These are phyloP conservation scores for Rhynchophorus ferrugineus DNA, from an alignment of 1,140 invertebrate genomes.

Conservation along the genomic window DNA sequence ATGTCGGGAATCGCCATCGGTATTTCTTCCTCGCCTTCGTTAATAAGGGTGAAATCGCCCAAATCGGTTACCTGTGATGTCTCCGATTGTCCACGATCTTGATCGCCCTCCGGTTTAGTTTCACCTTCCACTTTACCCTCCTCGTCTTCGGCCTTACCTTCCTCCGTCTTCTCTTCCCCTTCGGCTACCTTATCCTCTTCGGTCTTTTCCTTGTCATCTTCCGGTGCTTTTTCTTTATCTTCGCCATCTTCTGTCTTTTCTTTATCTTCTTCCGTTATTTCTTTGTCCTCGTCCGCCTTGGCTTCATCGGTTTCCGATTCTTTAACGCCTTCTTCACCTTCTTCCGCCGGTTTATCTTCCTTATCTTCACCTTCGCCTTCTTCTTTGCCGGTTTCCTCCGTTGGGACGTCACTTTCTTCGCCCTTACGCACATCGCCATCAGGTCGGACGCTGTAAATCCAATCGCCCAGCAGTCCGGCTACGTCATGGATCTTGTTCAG, in stretches of 20 bases:
- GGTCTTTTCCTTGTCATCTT: conserved; percentile 1
- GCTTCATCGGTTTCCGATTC: conserved; percentile 7
- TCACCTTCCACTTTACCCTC: conserved; percentile 7
- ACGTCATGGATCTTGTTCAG: conserved; percentile 26
- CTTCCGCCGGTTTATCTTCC: conserved; percentile 3
- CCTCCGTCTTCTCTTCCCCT: conserved; percentile 11
- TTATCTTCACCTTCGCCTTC: conserved; percentile 10
- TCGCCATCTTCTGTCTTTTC: neutral
- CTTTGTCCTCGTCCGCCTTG: neutral
- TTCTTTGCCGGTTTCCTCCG: conserved; percentile 5
- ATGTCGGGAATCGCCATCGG: neutral
- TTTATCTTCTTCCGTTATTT: conserved; percentile 9
- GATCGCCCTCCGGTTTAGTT: neutral
- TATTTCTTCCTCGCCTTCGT: neutral
- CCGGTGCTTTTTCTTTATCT: conserved; percentile 1
- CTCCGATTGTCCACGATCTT: neutral
- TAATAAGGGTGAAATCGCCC: neutral
- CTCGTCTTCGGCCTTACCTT: conserved; percentile 1
- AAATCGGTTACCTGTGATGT: neutral
- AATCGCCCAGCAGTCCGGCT: conserved; percentile 18
- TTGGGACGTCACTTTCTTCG: conserved; percentile 4
- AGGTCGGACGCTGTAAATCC: neutral
- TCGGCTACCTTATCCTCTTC: conserved; percentile 3
- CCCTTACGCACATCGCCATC: neutral
- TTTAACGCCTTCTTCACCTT: conserved; percentile 13